Evolutionary conservation across 2,797 vertebrate genomes (phyloP).

Genomic region (Lophura swinhoii): DNA sequence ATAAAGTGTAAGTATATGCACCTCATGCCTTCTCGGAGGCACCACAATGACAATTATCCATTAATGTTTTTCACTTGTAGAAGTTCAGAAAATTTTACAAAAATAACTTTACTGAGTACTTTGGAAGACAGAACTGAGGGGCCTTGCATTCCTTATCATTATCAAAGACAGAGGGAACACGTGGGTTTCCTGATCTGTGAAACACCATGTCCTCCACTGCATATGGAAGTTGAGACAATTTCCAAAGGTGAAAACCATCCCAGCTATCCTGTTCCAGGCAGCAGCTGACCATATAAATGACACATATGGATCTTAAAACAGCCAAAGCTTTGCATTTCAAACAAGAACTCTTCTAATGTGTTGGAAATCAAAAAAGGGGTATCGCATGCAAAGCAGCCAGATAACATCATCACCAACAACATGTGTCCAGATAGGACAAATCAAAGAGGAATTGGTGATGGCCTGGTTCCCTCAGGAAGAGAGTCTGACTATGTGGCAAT

Average conservation of each 20-base stretch:
- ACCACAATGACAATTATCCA: background rate
- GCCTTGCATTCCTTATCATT: background rate
- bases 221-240: background rate
- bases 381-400: background rate
- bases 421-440: background rate
- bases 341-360: background rate
- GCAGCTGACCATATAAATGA: background rate
- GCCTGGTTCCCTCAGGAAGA: background rate
- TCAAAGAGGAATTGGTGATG: background rate
- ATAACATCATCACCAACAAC: background rate
- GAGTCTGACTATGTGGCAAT: background rate
- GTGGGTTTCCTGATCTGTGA: background rate
- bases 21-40: background rate
- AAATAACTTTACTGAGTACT: background rate
- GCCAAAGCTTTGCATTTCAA: background rate
- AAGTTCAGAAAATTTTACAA: background rate
- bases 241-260: background rate
- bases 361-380: rapidly evolving
- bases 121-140: background rate
- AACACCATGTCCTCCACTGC: background rate
- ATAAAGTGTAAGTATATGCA: background rate
- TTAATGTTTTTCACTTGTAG: background rate
- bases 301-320: background rate
- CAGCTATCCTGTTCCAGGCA: background rate
- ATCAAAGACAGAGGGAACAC: background rate